These are phyloP conservation scores for Emydura subglobosa DNA, from an alignment of 2,113 vertebrate genomes.

Conservation along the genomic window DNA sequence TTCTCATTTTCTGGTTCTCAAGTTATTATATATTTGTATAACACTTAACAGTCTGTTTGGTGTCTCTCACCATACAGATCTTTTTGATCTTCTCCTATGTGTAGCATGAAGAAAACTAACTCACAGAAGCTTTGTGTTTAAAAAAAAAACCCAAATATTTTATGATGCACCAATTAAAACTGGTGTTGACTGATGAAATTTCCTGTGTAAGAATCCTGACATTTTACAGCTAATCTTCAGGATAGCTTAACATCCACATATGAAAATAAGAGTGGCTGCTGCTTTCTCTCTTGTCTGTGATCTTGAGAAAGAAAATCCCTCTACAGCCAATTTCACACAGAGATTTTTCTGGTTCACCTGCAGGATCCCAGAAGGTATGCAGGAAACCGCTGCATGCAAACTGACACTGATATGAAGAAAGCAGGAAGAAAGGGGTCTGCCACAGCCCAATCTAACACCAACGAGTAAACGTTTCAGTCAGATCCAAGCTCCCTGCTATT, in stretches of 20 bases:
- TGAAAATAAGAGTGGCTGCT: not conserved
- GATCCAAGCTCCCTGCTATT: not conserved
- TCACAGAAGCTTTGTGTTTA: not conserved
- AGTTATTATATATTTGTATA: not conserved
- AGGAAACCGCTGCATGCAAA: not conserved
- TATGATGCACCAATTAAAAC: rapidly evolving
- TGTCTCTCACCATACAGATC: rapidly evolving
- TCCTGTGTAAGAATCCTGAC: not conserved
- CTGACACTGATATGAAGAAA: not conserved
- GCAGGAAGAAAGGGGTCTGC: not conserved
- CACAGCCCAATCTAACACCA: not conserved
- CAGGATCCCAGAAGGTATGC: not conserved
- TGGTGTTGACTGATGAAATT: not conserved
- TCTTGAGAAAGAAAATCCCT: not conserved
- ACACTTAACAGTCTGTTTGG: rapidly evolving
- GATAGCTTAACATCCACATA: not conserved
- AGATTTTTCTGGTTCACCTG: not conserved
- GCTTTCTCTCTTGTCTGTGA: not conserved
- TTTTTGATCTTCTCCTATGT: not conserved
- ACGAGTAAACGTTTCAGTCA: not conserved
- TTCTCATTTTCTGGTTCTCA: not conserved
- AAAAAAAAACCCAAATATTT: not conserved
- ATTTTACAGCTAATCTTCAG: not conserved
- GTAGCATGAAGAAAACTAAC: not conserved
- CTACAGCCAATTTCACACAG: not conserved